Evolutionary conservation across 2,888 invertebrate genomes (phyloP).

Genomic region (Leucoptera coffeella): DNA sequence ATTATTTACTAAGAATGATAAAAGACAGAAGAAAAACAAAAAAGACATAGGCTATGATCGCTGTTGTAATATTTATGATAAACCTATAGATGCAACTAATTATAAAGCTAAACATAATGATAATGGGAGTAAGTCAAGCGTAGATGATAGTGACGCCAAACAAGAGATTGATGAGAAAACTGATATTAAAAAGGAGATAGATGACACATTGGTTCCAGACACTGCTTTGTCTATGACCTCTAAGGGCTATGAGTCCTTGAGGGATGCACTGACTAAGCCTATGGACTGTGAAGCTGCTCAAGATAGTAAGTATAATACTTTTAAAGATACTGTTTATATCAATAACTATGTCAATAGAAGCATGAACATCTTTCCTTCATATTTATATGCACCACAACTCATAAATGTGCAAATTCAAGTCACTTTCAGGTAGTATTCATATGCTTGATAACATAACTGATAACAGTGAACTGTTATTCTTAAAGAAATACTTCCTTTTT

Average conservation of each 20-base stretch:
- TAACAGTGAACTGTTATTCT: too few species aligned
- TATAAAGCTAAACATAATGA: slow-evolving; percentile 15
- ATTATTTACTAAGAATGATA: slow-evolving; percentile 12
- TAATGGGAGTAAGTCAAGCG: neutral
- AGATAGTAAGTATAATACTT: slow-evolving; percentile 45
- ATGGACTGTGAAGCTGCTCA: slow-evolving; percentile 36
- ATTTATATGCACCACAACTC: too few species aligned
- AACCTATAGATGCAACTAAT: slow-evolving; percentile 17
- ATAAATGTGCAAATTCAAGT: too few species aligned
- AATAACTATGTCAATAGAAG: too few species aligned
- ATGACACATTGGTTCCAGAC: slow-evolving; percentile 38
- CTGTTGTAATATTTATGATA: slow-evolving; percentile 21
- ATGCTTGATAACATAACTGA: too few species aligned
- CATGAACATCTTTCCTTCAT: too few species aligned
- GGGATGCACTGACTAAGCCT: slow-evolving; percentile 25
- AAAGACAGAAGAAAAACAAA: slow-evolving; percentile 27
- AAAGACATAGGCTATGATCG: slow-evolving; percentile 16
- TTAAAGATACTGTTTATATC: too few species aligned
- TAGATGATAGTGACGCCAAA: slow-evolving; percentile 23
- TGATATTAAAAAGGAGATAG: too few species aligned
- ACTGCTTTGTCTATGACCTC: slow-evolving; percentile 33
- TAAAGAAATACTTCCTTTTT: too few species aligned
- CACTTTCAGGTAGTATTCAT: too few species aligned
- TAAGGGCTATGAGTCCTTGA: slow-evolving; percentile 23
- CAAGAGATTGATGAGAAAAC: slow-evolving; percentile 44